A percentile compares a stretch with the other conserved stretches of the same genome.
phyloP scores from a whole-genome alignment of 1,140 invertebrate species.

The Chelonus insularis region DNA sequence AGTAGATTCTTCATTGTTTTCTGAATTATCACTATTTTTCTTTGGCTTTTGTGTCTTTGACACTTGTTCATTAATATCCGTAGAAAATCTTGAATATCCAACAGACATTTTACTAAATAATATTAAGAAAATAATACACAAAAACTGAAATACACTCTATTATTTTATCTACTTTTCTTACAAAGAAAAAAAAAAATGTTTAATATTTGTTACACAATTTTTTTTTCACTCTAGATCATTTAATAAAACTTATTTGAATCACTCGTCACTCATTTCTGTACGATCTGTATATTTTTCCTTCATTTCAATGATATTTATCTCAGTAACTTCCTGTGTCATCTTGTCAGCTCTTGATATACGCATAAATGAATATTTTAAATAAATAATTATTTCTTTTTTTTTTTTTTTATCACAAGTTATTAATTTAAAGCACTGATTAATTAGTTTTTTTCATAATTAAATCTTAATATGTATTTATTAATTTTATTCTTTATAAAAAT shows the following conservation, averaged over 20 bases:
- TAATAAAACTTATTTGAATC: background rate
- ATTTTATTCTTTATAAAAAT: too few species aligned
- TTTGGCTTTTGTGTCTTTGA: background rate
- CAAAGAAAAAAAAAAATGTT: too few species aligned
- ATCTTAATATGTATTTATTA: too few species aligned
- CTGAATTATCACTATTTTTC: background rate
- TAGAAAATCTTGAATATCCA: conserved; percentile 6
- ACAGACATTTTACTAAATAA: background rate
- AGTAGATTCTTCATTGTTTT: conserved; percentile 6
- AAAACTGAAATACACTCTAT: too few species aligned
- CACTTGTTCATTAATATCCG: background rate
- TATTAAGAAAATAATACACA: too few species aligned
- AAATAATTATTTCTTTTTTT: too few species aligned
- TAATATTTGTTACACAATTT: too few species aligned
- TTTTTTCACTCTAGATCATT: too few species aligned
- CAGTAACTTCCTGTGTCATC: conserved; percentile 9
- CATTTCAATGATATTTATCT: background rate
- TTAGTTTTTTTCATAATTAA: too few species aligned
- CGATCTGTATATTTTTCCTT: background rate
- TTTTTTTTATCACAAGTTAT: too few species aligned
- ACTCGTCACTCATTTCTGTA: background rate
- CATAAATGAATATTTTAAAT: background rate
- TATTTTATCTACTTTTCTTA: too few species aligned
- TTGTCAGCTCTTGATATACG: background rate
- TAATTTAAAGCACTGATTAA: too few species aligned